These are phyloP conservation scores for Camponotus fellah DNA, from an alignment of 2,888 invertebrate species.

Conservation along the genomic window DNA sequence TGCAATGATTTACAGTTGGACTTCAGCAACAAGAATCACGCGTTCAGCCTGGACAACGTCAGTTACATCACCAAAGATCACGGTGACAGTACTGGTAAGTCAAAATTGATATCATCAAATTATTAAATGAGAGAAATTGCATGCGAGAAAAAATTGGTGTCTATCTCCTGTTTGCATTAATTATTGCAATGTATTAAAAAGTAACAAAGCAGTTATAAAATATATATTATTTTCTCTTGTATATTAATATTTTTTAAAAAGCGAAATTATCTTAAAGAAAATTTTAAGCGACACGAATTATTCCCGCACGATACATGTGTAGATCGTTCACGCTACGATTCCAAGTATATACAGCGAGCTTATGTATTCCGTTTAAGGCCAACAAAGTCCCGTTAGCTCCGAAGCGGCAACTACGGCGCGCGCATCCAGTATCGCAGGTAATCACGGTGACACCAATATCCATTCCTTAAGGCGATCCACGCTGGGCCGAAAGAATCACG, in stretches of 20 bases:
- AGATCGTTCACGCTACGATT: neutral
- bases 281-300: neutral
- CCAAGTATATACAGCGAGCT: neutral
- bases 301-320: neutral
- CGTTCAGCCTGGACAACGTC: conserved; percentile 95
- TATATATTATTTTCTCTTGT: no score
- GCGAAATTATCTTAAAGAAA: neutral
- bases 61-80: conserved; percentile 95
- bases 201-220: no score
- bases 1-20: conserved; percentile 93
- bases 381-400: conserved; percentile 93
- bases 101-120: neutral
- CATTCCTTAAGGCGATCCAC: conserved; percentile 86
- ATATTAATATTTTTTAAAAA: neutral
- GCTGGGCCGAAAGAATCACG: conserved; percentile 84
- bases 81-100: conserved; percentile 87
- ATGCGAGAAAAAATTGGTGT: neutral
- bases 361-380: conserved; percentile 86
- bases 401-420: conserved; percentile 94
- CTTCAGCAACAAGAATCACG: conserved; percentile 95
- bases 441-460: conserved; percentile 92
- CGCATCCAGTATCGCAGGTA: conserved; percentile 91
- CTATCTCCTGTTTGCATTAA: neutral
- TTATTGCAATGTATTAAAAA: neutral
- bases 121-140: neutral